These are phyloP conservation scores for Formica aserva DNA, from an alignment of 2,888 invertebrate species.

Conservation along the genomic window DNA sequence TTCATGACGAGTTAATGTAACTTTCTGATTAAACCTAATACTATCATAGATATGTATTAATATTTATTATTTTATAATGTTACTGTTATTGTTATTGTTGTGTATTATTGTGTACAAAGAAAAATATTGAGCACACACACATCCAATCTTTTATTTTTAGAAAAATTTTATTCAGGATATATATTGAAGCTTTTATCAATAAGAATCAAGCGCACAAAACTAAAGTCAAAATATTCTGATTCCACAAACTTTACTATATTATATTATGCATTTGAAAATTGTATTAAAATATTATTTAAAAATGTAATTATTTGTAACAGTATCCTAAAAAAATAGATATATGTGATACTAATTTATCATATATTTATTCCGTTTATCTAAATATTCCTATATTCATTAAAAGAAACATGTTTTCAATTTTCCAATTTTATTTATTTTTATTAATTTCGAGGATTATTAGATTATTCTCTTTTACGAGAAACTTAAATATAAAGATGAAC, in stretches of 20 bases:
- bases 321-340: not conserved
- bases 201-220: not conserved
- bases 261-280: not conserved
- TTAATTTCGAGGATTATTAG: slow-evolving; percentile 16
- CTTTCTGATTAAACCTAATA: not conserved
- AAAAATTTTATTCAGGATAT: slow-evolving; percentile 12
- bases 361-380: slow-evolving; percentile 2
- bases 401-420: not conserved
- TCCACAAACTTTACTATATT: not conserved
- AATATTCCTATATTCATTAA: slow-evolving; percentile 35
- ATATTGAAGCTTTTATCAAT: not conserved
- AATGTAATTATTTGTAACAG: slow-evolving; percentile 17
- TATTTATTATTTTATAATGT: not conserved
- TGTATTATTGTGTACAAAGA: not conserved
- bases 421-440: slow-evolving; percentile 1
- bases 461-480: slow-evolving; percentile 16
- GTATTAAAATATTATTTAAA: not conserved
- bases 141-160: not conserved
- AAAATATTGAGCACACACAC: not conserved
- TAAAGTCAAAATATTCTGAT: not conserved
- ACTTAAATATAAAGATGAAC: slow-evolving; percentile 41
- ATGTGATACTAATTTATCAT: not conserved
- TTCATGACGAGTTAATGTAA: not conserved
- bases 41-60: not conserved
- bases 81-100: not conserved